These are phyloP conservation scores for Drosophila hydei DNA, from an alignment of 1,140 invertebrate genomes.

Conservation along the genomic window DNA sequence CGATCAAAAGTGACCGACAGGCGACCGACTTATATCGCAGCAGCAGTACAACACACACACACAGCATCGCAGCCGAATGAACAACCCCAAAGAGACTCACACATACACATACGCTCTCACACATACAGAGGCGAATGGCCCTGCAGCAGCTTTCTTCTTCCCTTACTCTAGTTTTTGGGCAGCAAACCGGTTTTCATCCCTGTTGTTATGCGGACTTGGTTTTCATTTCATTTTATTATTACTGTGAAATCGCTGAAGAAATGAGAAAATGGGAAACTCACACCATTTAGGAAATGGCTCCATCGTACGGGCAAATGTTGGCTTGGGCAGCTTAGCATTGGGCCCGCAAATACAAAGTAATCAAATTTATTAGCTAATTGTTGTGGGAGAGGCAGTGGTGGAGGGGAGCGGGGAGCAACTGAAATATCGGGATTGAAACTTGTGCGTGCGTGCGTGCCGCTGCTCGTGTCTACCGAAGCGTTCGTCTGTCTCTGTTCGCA, in stretches of 20 bases:
- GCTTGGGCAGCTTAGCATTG: constrained; percentile 7
- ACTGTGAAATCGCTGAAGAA: constrained; percentile 24
- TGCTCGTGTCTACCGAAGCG: constrained; percentile 42
- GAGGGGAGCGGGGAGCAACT: not conserved
- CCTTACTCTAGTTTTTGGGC: constrained; percentile 60
- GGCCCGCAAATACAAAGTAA: constrained; percentile 31
- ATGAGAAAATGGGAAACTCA: constrained; percentile 7
- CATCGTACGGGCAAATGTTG: not conserved
- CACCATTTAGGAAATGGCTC: constrained; percentile 16
- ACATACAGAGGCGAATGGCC: constrained; percentile 26
- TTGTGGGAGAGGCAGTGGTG: not conserved
- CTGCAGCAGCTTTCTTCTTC: constrained; percentile 60
- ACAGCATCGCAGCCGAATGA: constrained; percentile 6
- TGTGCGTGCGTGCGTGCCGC: constrained; percentile 28
- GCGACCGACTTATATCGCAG: constrained; percentile 60
- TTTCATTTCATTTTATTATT: constrained; percentile 66
- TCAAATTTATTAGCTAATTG: constrained; percentile 48
- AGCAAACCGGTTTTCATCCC: constrained; percentile 73
- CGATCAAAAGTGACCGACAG: constrained; percentile 57
- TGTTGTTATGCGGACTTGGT: constrained; percentile 64
- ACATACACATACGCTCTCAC: constrained; percentile 28
- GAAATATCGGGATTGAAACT: constrained; percentile 35
- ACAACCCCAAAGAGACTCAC: constrained; percentile 45
- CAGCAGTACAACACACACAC: constrained; percentile 23
- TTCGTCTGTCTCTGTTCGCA: constrained; percentile 36